Evolutionary conservation across 2,797 vertebrate species (phyloP), one percentile per base, ranked within the genome.

Genomic region (Apogon hyalosoma): DNA sequence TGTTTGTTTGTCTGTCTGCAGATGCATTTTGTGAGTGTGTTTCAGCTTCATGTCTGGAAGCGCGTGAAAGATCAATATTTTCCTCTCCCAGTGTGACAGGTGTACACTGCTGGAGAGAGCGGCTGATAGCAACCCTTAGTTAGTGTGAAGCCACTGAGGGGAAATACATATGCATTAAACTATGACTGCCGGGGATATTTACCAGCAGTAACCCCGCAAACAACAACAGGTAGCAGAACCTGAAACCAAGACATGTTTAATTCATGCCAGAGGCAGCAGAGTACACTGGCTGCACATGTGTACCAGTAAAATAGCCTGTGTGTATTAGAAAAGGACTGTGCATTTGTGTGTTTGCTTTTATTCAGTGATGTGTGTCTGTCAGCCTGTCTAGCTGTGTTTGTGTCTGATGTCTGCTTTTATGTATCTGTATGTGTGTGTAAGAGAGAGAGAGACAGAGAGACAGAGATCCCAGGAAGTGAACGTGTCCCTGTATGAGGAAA

Each of bases 191-290:
- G 81, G 80, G 87, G 71, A 73, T 91, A 90, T 91, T 91, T 89
- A 88, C 86, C 86, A 83, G 82, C 80, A 67, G 80, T 80, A 87
- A 84, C 75, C 78, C 80, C 64, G 80, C 79, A 88, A 90, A 90
- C 82, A 90, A 90, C 88, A 90, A 89, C 89, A 89, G 80, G 85
- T 88, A 91, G 85, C 85, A 45, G 61, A 83, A 79, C 67, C 78
- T 78, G 73, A 84, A 86, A 86, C 82, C 82, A 63, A 77, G 73
- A 69, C 68, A 91, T 92, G 89, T 92, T 91, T 92, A 92, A 92
- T 92, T 90, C 87, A 91, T 92, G 81, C 74, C 72, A 55, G 64
- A 80, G 74, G 82, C 71, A 65, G 75, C 74, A 41, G 75, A 63
- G 52, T 54, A 58, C 75, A 68, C 77, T 31, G 71, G 41, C 62